Evolutionary conservation across 2,888 invertebrate species (phyloP).

Genomic region (Argynnis bischoffii): DNA sequence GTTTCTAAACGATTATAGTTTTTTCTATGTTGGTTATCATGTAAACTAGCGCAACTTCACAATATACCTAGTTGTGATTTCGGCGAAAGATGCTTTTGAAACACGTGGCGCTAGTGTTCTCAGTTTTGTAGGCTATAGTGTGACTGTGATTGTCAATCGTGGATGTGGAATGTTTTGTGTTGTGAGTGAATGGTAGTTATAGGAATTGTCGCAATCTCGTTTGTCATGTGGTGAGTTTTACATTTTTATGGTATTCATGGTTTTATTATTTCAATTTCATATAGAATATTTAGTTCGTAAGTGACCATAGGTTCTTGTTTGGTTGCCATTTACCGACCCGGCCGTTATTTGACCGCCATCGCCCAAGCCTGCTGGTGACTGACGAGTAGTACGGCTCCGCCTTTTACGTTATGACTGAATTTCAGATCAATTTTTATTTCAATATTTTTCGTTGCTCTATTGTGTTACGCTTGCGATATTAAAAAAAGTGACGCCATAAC

Average conservation of each 20-base stretch:
- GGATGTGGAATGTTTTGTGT: slow-evolving; percentile 73
- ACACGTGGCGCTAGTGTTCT: slow-evolving; percentile 70
- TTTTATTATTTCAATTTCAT: neutral
- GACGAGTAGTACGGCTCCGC: slow-evolving; percentile 64
- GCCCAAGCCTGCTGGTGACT: slow-evolving; percentile 67
- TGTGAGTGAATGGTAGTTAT: slow-evolving; percentile 70
- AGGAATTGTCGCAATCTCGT: slow-evolving; percentile 56
- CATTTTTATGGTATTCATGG: slow-evolving; percentile 2
- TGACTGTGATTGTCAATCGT: slow-evolving; percentile 50
- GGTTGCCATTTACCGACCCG: slow-evolving; percentile 45
- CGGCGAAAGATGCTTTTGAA: slow-evolving; percentile 41
- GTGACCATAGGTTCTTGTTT: slow-evolving; percentile 34
- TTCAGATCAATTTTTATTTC: slow-evolving; percentile 23
- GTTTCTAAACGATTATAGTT: slow-evolving; percentile 13
- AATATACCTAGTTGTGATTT: slow-evolving; percentile 35
- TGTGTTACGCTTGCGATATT: slow-evolving; percentile 2
- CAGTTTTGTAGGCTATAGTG: slow-evolving; percentile 36
- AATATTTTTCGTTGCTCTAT: neutral
- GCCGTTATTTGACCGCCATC: slow-evolving; percentile 82
- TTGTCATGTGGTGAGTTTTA: slow-evolving; percentile 76
- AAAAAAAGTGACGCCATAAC: slow-evolving; percentile 8
- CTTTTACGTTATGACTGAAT: slow-evolving; percentile 48
- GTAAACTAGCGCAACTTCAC: slow-evolving; percentile 36
- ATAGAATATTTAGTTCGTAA: neutral
- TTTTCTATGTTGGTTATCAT: slow-evolving; percentile 34